Evolutionary conservation across 2,888 invertebrate genomes (phyloP).

Genomic region (Germaria angustata): DNA sequence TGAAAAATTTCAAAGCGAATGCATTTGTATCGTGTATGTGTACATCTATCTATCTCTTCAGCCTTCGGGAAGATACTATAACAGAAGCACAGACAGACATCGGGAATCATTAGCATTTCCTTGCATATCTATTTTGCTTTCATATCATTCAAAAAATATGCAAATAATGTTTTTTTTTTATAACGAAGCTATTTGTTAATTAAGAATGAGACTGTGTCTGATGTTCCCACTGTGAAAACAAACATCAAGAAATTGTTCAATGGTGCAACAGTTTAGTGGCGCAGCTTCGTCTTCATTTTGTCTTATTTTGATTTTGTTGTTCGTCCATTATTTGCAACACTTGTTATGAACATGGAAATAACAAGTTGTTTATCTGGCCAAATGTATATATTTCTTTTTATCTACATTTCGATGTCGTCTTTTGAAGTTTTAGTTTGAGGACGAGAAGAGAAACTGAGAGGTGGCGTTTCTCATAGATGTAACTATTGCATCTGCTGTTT

Average conservation of each 20-base stretch:
- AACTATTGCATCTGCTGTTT: constrained; percentile 37
- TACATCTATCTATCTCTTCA: too few relatives aligned
- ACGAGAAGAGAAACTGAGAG: background rate
- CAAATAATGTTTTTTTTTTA: too few relatives aligned
- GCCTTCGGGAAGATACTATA: too few relatives aligned
- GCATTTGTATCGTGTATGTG: too few relatives aligned
- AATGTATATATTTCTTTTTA: background rate
- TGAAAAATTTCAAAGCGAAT: too few relatives aligned
- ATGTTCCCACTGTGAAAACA: background rate
- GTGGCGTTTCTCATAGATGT: background rate
- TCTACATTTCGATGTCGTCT: background rate
- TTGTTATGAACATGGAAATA: constrained; percentile 33
- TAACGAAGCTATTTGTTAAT: background rate
- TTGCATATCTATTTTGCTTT: too few relatives aligned
- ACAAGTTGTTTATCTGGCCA: constrained; percentile 23
- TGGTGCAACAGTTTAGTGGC: constrained; percentile 27
- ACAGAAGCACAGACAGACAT: too few relatives aligned
- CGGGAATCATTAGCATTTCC: too few relatives aligned
- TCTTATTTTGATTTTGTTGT: background rate
- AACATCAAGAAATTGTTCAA: background rate
- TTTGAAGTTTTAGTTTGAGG: background rate
- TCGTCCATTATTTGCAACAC: constrained; percentile 24
- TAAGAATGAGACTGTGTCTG: background rate
- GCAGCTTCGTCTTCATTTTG: background rate
- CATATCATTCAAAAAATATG: too few relatives aligned